Base-by-base conservation (phyloP, 1,140 invertebrate genomes). In the Drosophila sproati region DNA sequence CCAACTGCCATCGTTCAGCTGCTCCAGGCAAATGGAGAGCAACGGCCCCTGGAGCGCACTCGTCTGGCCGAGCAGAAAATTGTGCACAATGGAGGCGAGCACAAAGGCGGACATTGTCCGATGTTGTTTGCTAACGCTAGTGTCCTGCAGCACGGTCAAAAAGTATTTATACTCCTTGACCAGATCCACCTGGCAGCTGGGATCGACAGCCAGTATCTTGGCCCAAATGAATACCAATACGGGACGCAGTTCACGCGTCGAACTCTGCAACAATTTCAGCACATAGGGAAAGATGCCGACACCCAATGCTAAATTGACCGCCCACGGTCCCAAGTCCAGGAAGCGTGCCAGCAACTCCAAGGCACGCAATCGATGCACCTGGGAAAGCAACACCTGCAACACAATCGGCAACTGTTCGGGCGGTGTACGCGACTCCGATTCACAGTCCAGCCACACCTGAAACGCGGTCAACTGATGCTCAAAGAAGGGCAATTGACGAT, bases 211-310 rank as follows among this genome's bases (percentile, higher is more conserved):
- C 52, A 99, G 94, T 78, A 99, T 99, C 94, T 99, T 99, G 4
- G 99, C 98, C 99, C 99, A 99, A 77, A 99, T 99, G 91, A 99
- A 99, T 34, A 99, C 98, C 55, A 99, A 94, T 41, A 98, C 94
- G 6, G 98, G 97, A 37, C 98, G 94, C 61, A 99, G 93, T 93
- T 99, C 98, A 78, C 95, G 95, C 2, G 98, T 98, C 74, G 96
- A 97, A 78, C 98, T 98, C 93, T 99, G 98, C 50, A 99, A 93
- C 66, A 99, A 93, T 93, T 99, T 99, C 5, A 99, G 94, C 72
- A 99, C 98, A 93, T 99, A 99, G 3, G 99, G 99, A 93, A 99
- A 99, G 78, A 99, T 99, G 73, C 99, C 99, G 43, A 99, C 99
- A 56, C 97, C 98, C 8, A 99, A 94, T 39, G 98, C 98, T 75